phyloP scores from a whole-genome alignment of 2,888 invertebrate species.

The Xestia c-nigrum region DNA sequence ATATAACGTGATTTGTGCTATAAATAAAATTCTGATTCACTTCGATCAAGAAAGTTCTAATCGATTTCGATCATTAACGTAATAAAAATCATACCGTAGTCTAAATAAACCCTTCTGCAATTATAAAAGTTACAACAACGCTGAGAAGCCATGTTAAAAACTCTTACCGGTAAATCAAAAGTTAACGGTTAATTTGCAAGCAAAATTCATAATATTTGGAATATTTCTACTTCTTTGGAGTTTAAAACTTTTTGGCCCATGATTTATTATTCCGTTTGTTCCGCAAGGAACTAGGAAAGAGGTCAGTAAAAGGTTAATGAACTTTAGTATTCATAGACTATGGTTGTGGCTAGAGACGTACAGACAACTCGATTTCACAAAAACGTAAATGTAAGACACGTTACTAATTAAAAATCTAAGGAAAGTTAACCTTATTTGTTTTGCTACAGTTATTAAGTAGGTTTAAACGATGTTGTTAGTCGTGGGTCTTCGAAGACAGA shows the following conservation, averaged over 20 bases:
- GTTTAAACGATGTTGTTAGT: too few species aligned
- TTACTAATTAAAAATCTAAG: too few species aligned
- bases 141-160: conserved; percentile 22
- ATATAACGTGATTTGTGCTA: too few species aligned
- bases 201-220: conserved; percentile 48
- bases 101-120: background rate
- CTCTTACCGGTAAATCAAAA: conserved; percentile 43
- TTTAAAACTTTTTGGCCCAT: conserved; percentile 35
- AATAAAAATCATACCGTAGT: background rate
- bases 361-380: background rate
- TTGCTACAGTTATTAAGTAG: too few species aligned
- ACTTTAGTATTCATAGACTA: background rate
- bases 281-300: conserved; percentile 12
- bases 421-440: too few species aligned
- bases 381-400: background rate
- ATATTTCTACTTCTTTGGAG: conserved; percentile 43
- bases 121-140: background rate
- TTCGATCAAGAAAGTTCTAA: too few species aligned
- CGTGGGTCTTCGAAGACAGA: too few species aligned
- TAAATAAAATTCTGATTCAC: too few species aligned
- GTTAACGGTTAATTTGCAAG: conserved; percentile 41
- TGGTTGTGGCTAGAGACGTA: background rate
- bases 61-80: background rate
- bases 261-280: conserved; percentile 37
- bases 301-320: conserved; percentile 14